Evolutionary conservation across 2,113 vertebrate genomes (phyloP).

Genomic region (Hassar affinis): DNA sequence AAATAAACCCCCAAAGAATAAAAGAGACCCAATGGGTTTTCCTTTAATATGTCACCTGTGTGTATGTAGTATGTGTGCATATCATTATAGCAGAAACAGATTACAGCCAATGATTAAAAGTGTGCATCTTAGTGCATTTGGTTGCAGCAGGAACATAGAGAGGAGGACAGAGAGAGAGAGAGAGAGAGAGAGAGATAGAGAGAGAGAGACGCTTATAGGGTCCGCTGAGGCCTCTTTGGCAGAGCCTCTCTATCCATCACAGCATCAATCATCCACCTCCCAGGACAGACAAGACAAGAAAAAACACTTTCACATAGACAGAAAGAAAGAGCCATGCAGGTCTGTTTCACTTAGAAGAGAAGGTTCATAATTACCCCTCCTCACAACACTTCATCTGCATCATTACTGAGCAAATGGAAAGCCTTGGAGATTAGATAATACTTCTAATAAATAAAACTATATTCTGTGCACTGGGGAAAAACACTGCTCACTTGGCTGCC

Average conservation of each 20-base stretch:
- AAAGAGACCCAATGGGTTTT: too few species aligned
- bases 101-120: slow-evolving; percentile 44
- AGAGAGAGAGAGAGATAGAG: not conserved
- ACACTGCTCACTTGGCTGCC: slow-evolving; percentile 38
- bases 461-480: slow-evolving; percentile 36
- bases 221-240: slow-evolving; percentile 54
- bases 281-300: slow-evolving; percentile 48
- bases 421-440: slow-evolving; percentile 40
- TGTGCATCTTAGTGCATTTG: slow-evolving; percentile 25
- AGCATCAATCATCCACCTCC: slow-evolving; percentile 56
- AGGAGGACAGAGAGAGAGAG: slow-evolving; percentile 13
- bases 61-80: not conserved
- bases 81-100: too few species aligned
- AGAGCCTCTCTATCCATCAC: slow-evolving; percentile 50
- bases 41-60: not conserved
- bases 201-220: slow-evolving; percentile 35
- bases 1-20: too few species aligned
- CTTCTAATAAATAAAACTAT: slow-evolving; percentile 48
- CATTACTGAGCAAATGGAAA: slow-evolving; percentile 38
- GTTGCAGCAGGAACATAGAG: slow-evolving; percentile 22
- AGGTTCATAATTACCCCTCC: slow-evolving; percentile 45
- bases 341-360: slow-evolving; percentile 29
- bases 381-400: slow-evolving; percentile 52
- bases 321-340: slow-evolving; percentile 29
- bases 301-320: slow-evolving; percentile 41